Percentiles rank a stretch among this genome's conserved stretches.
These are phyloP conservation scores for Sciurus vulgaris DNA, from an alignment of 2,797 vertebrate species.

Conservation along the genomic window DNA sequence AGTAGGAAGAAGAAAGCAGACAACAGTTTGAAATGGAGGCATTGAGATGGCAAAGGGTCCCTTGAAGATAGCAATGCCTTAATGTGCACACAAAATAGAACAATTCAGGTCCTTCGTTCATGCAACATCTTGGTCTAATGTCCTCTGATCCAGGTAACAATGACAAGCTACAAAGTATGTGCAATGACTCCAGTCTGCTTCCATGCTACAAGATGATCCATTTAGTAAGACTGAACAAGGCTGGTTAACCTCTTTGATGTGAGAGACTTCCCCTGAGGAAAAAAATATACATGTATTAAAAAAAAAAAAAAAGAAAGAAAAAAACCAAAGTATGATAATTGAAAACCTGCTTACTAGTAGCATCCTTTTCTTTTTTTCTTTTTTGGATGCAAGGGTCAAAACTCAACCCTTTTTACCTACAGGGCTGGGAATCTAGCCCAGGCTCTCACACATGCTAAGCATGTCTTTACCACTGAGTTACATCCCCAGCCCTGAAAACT, in stretches of 20 bases:
- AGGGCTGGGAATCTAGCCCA: neutral
- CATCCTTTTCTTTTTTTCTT: slow-evolving; percentile 58
- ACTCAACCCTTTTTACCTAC: slow-evolving; percentile 66
- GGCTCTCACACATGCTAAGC: neutral
- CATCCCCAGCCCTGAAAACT: neutral
- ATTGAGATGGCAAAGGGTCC: slow-evolving; percentile 86
- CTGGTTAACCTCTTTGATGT: slow-evolving; percentile 94
- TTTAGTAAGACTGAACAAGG: slow-evolving; percentile 96
- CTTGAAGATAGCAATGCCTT: slow-evolving; percentile 88
- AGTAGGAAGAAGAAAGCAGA: slow-evolving; percentile 89
- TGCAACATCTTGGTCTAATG: slow-evolving; percentile 94
- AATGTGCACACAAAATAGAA: slow-evolving; percentile 88
- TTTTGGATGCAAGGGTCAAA: slow-evolving; percentile 71
- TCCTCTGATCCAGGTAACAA: slow-evolving; percentile 89
- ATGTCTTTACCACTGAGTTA: neutral
- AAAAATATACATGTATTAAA: slow-evolving; percentile 81
- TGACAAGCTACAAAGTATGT: slow-evolving; percentile 89
- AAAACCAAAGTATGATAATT: slow-evolving; percentile 86
- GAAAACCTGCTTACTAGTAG: slow-evolving; percentile 81
- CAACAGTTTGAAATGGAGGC: slow-evolving; percentile 88
- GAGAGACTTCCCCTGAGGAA: slow-evolving; percentile 92
- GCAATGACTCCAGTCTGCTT: slow-evolving; percentile 88
- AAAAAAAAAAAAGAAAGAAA: slow-evolving; percentile 84
- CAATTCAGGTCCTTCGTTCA: slow-evolving; percentile 92
- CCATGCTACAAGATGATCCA: slow-evolving; percentile 90